Percentiles rank a stretch among this genome's conserved stretches.
These are phyloP conservation scores for Adelphocoris suturalis DNA, from an alignment of 2,888 invertebrate genomes.

Conservation along the genomic window DNA sequence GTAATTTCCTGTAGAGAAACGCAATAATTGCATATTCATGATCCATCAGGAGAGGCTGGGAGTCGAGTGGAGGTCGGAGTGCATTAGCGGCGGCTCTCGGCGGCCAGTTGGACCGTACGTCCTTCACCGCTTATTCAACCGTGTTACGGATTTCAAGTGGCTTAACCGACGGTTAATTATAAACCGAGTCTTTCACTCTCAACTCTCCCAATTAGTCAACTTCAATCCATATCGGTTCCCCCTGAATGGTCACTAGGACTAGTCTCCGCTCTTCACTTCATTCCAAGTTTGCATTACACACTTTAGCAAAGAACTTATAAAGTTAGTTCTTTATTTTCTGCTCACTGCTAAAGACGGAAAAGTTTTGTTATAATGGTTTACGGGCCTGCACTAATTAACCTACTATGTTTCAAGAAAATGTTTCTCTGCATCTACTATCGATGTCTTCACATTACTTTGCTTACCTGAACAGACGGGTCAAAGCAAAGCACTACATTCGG, in stretches of 20 bases:
- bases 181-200: conserved; percentile 43
- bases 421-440: too few species aligned
- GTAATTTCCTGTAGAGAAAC: conserved; percentile 53
- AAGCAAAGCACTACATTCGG: too few species aligned
- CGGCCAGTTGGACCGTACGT: conserved; percentile 53
- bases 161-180: conserved; percentile 49
- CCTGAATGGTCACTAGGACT: too few species aligned
- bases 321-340: too few species aligned
- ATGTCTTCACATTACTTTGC: too few species aligned
- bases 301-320: too few species aligned
- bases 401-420: too few species aligned
- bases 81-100: conserved; percentile 53
- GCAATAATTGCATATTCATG: conserved; percentile 57
- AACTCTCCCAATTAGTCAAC: conserved; percentile 34
- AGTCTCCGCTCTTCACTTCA: background rate
- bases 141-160: conserved; percentile 51
- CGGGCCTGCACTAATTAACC: too few species aligned
- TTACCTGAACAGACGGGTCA: too few species aligned
- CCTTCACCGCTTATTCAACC: conserved; percentile 33
- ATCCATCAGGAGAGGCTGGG: conserved; percentile 21
- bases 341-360: too few species aligned
- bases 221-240: background rate
- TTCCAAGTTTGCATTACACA: background rate
- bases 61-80: conserved; percentile 43
- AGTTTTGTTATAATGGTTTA: too few species aligned